phyloP scores from a whole-genome alignment of 2,797 vertebrate genomes.

The Enteromius argenteus region DNA sequence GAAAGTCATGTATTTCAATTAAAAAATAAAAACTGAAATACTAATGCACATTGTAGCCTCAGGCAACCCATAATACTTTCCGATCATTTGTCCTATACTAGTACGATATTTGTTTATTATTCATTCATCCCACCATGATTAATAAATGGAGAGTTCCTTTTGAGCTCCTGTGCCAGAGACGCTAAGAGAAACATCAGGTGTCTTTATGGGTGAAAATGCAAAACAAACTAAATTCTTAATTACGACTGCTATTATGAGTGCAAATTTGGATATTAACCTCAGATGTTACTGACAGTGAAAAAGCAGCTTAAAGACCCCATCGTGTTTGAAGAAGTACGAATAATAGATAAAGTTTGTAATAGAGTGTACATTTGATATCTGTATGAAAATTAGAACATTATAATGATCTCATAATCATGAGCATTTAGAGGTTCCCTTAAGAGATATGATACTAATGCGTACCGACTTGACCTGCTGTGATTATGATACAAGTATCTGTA shows the following conservation, averaged over 20 bases:
- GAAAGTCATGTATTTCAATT: neutral
- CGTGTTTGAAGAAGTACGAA: neutral
- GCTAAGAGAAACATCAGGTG: neutral
- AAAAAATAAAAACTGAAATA: neutral
- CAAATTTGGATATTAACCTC: neutral
- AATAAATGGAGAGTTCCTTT: neutral
- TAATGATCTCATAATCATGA: constrained; percentile 12
- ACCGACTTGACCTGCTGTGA: neutral
- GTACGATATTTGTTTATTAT: neutral
- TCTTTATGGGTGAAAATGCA: neutral
- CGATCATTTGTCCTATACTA: neutral
- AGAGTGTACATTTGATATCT: neutral
- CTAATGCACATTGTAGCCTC: neutral
- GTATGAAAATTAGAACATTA: neutral
- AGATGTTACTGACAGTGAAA: neutral
- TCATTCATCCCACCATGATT: neutral
- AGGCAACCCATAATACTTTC: neutral
- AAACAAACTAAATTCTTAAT: constrained; percentile 25
- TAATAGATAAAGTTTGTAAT: neutral
- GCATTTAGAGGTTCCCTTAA: neutral
- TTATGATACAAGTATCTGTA: constrained; percentile 3
- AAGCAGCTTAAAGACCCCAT: neutral
- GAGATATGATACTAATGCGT: neutral
- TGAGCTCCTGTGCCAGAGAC: neutral
- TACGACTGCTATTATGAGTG: neutral